These are phyloP conservation scores for Nyctibius bracteatus DNA, from an alignment of 2,113 vertebrate genomes.

Conservation along the genomic window DNA sequence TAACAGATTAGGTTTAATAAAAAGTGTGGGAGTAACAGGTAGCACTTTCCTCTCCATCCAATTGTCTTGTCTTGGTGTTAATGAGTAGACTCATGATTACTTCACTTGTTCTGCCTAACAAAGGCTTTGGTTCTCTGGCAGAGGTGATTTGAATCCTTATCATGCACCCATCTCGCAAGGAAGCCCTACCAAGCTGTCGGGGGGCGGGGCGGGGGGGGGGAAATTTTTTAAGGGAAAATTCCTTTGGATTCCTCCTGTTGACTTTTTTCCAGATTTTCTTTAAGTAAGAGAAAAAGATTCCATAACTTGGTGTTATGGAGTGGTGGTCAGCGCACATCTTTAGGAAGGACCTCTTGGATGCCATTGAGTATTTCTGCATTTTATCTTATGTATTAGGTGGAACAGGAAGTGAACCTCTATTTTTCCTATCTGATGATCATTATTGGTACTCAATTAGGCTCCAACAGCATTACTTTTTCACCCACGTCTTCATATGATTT, in stretches of 20 bases:
- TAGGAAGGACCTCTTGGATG: background rate
- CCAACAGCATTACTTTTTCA: background rate
- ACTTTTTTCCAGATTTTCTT: background rate
- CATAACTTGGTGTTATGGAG: background rate
- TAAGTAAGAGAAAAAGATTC: background rate
- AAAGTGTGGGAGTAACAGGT: background rate
- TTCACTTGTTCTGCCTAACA: background rate
- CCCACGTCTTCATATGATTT: background rate
- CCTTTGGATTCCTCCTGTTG: background rate
- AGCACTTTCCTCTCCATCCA: background rate
- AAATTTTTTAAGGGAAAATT: background rate
- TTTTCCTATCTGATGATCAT: background rate
- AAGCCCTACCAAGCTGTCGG: background rate
- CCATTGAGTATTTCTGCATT: background rate
- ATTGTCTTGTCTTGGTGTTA: background rate
- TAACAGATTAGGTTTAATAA: background rate
- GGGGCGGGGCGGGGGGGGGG: too few relatives aligned
- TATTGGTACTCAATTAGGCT: accelerated
- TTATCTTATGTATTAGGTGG: background rate
- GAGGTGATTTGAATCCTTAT: background rate
- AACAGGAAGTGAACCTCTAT: background rate
- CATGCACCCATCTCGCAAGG: background rate
- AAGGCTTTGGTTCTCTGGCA: background rate
- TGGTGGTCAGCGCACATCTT: background rate
- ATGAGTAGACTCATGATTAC: background rate